phyloP scores from a whole-genome alignment of 2,888 invertebrate genomes.

The Oligia latruncula region DNA sequence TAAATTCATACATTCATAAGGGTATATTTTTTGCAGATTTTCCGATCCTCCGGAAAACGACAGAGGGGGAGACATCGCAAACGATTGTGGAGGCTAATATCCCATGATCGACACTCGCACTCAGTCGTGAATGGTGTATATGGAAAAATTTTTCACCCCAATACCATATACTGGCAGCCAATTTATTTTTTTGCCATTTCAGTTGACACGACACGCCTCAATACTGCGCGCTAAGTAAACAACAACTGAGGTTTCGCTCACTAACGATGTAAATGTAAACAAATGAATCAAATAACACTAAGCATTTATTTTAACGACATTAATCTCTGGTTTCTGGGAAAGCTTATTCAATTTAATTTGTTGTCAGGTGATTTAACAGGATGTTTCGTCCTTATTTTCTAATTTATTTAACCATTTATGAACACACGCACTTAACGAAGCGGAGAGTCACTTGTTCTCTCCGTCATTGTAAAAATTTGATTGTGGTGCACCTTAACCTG shows the following conservation, averaged over 20 bases:
- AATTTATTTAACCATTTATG: neutral
- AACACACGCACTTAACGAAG: neutral
- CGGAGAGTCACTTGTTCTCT: neutral
- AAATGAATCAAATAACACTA: conserved; percentile 17
- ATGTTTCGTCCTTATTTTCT: neutral
- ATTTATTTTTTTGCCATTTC: conserved; percentile 61
- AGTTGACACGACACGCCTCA: conserved; percentile 26
- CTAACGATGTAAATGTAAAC: conserved; percentile 32
- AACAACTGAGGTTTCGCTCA: conserved; percentile 19
- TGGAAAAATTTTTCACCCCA: conserved; percentile 56
- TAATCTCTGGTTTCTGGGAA: conserved; percentile 1
- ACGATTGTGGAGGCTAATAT: conserved; percentile 63
- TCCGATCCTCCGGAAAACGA: conserved; percentile 43
- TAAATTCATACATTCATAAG: conserved; percentile 34
- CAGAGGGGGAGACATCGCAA: conserved; percentile 50
- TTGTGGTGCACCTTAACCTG: neutral
- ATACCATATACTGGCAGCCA: conserved; percentile 53
- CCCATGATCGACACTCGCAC: conserved; percentile 62
- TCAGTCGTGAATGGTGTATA: conserved; percentile 50
- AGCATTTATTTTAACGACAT: conserved; percentile 10
- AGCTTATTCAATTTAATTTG: neutral
- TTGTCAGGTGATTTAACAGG: neutral
- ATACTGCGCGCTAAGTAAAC: conserved; percentile 36
- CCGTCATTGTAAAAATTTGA: neutral
- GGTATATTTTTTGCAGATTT: conserved; percentile 53